These are phyloP conservation scores for Tapirus terrestris DNA, from an alignment of 2,113 vertebrate species.

Conservation along the genomic window DNA sequence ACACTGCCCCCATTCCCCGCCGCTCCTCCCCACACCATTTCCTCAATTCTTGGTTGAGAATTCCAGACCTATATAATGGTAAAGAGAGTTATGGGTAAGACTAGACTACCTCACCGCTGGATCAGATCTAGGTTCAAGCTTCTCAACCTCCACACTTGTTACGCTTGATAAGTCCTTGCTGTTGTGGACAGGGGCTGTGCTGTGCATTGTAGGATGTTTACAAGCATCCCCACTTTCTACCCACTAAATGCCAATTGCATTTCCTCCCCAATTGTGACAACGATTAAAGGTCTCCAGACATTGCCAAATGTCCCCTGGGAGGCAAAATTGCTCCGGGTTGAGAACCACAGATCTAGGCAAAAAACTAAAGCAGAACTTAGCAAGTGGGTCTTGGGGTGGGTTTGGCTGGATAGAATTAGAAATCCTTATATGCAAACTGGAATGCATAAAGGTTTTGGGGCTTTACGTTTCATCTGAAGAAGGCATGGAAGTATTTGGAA, in stretches of 20 bases:
- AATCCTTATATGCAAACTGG: slow-evolving; percentile 27
- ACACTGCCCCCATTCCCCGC: background rate
- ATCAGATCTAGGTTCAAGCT: background rate
- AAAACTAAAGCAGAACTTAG: background rate
- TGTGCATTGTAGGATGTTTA: background rate
- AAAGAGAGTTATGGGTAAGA: background rate
- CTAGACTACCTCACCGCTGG: background rate
- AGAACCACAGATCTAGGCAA: background rate
- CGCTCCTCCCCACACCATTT: background rate
- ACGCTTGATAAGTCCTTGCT: background rate
- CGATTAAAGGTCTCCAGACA: background rate
- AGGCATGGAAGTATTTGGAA: background rate
- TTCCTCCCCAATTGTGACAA: background rate
- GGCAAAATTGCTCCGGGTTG: background rate
- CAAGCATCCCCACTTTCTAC: background rate
- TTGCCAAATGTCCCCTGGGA: background rate
- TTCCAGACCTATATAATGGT: background rate
- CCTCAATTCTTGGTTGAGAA: background rate
- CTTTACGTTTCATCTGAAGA: slow-evolving; percentile 23
- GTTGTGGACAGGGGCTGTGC: background rate
- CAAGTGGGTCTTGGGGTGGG: background rate
- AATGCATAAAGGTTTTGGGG: background rate
- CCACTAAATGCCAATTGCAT: background rate
- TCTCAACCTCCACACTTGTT: background rate
- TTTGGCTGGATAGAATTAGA: background rate